These are phyloP conservation scores for Spea bombifrons DNA, from an alignment of 2,113 vertebrate species.

Conservation along the genomic window DNA sequence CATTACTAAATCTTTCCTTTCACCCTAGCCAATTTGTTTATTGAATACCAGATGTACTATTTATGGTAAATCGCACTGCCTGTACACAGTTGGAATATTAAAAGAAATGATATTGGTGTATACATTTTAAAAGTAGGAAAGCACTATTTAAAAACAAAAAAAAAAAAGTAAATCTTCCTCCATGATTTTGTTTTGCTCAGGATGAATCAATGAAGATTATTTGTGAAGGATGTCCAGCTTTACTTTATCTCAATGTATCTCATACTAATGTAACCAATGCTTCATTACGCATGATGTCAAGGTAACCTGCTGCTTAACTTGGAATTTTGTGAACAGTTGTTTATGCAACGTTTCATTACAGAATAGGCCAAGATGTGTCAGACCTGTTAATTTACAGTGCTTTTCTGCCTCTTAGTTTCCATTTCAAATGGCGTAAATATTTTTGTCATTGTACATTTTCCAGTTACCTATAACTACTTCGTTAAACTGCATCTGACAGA, in stretches of 20 bases:
- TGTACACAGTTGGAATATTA: too few species aligned
- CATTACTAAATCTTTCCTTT: too few species aligned
- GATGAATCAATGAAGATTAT: constrained; percentile 71
- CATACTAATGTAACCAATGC: constrained; percentile 69
- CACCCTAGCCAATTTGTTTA: too few species aligned
- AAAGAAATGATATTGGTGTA: not conserved
- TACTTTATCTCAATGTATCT: constrained; percentile 78
- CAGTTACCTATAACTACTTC: not conserved
- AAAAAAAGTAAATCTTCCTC: not conserved
- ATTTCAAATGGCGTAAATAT: not conserved
- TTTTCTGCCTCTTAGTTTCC: not conserved
- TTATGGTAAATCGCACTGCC: too few species aligned
- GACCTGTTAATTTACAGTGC: not conserved
- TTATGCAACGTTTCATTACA: not conserved
- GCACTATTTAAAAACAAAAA: not conserved
- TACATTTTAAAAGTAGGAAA: not conserved
- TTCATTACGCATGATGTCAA: constrained; percentile 67
- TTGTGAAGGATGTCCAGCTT: constrained; percentile 67
- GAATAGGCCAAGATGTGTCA: not conserved
- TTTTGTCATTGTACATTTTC: not conserved
- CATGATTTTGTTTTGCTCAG: constrained; percentile 54
- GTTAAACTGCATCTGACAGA: not conserved
- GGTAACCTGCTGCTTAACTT: constrained; percentile 55
- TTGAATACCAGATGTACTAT: too few species aligned
- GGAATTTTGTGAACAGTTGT: not conserved